A percentile compares a stretch with the other conserved stretches of the same genome.
These are phyloP conservation scores for Portunus trituberculatus DNA, from an alignment of 1,140 invertebrate species.

Conservation along the genomic window DNA sequence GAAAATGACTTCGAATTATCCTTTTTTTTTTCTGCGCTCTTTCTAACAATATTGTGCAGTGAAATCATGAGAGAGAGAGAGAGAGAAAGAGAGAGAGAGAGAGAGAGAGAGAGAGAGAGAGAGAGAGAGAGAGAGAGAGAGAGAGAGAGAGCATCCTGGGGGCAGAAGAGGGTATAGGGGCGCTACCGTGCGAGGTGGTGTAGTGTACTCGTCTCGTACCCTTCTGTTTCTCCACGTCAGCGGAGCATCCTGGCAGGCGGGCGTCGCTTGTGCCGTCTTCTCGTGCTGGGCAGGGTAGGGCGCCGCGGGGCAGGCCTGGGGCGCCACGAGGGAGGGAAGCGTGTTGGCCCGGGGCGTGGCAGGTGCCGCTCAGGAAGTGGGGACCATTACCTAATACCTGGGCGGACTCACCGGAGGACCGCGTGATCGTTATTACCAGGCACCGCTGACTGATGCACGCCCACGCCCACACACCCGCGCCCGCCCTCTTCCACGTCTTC, in stretches of 20 bases:
- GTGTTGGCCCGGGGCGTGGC: conserved; percentile 56
- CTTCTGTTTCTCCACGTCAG: not conserved
- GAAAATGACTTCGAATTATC: no score
- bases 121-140: not conserved
- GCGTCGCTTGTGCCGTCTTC: not conserved
- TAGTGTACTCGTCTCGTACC: no score
- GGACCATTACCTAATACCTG: conserved; percentile 57
- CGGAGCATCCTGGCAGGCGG: not conserved
- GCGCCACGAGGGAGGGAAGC: conserved; percentile 43
- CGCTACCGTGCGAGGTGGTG: not conserved
- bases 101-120: not conserved
- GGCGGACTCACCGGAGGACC: not conserved
- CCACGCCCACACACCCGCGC: not conserved
- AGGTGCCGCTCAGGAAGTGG: conserved; percentile 62
- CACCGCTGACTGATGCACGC: conserved; percentile 5
- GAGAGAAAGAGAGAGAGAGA: not conserved
- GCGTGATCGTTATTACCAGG: conserved; percentile 18
- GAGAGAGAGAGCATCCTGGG: not conserved
- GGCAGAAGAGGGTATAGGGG: not conserved
- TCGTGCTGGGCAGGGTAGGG: not conserved
- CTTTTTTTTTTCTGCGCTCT: no score
- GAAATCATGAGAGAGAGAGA: not conserved
- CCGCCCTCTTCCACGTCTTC: not conserved
- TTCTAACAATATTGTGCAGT: no score
- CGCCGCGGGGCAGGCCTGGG: not conserved